phyloP scores from a whole-genome alignment of 2,797 vertebrate genomes.

The Eulemur albifrons region DNA sequence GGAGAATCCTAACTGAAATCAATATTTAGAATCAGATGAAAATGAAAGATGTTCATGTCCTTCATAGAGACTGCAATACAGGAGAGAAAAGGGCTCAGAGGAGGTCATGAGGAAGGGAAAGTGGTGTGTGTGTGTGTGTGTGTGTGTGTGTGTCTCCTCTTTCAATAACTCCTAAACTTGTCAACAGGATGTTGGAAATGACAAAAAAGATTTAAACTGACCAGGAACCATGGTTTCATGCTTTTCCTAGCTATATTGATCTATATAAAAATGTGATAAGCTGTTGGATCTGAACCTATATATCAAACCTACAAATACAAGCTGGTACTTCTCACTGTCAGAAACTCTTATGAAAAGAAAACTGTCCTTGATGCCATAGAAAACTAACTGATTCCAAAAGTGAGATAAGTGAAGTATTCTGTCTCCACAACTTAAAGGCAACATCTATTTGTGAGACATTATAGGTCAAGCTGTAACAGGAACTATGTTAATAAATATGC shows the following conservation, averaged over 20 bases:
- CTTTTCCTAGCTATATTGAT: slow-evolving; percentile 36
- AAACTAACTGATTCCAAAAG: slow-evolving; percentile 34
- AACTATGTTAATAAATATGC: slow-evolving; percentile 11
- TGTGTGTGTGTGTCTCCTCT: not conserved
- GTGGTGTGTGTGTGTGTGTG: too few species aligned
- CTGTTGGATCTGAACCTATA: slow-evolving; percentile 29
- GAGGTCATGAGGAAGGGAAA: not conserved
- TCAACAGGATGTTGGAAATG: slow-evolving; percentile 53
- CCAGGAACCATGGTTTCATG: not conserved
- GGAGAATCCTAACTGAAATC: not conserved
- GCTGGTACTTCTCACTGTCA: not conserved
- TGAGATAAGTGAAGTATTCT: not conserved
- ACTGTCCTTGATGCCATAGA: not conserved
- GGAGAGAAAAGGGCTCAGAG: not conserved
- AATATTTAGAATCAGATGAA: not conserved
- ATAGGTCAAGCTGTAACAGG: not conserved
- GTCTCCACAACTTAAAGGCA: not conserved
- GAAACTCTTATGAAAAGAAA: slow-evolving; percentile 53
- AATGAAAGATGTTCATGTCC: not conserved
- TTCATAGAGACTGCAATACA: not conserved
- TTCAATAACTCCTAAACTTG: slow-evolving; percentile 28
- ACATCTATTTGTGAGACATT: not conserved
- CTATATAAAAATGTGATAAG: slow-evolving; percentile 56
- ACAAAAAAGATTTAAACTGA: slow-evolving; percentile 54
- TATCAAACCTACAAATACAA: slow-evolving; percentile 41